Conservation (phyloP, 2,113 vertebrate species). For the Stigmatopora nigra region DNA sequence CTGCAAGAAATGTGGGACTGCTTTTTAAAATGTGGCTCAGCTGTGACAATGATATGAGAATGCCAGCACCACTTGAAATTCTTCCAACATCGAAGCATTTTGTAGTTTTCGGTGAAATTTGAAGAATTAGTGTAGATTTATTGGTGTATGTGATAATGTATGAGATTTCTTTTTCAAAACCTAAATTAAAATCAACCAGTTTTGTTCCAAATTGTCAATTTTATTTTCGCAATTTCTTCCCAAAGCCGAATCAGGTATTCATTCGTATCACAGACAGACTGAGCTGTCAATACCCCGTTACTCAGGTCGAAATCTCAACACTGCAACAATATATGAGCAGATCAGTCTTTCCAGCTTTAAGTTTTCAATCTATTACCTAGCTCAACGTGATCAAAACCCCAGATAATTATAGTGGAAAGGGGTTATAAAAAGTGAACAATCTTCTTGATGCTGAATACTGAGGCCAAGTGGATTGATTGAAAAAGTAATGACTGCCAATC, state of each 20-base stretch:
- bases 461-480: conserved; percentile 28
- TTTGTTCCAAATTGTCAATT: conserved; percentile 53
- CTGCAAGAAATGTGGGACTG: too few species aligned
- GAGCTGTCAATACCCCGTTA: background rate
- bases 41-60: too few species aligned
- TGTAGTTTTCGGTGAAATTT: too few species aligned
- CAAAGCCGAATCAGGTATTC: conserved; percentile 52
- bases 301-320: background rate
- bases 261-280: conserved; percentile 40
- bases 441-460: background rate
- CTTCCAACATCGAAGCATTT: too few species aligned
- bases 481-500: conserved; percentile 38
- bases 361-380: conserved; percentile 18
- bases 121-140: too few species aligned
- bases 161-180: conserved; percentile 24
- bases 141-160: too few species aligned
- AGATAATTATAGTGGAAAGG: conserved; percentile 11
- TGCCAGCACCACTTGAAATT: too few species aligned
- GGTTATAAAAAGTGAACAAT: conserved; percentile 9
- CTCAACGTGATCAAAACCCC: conserved; percentile 29
- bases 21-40: too few species aligned
- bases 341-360: conserved; percentile 39
- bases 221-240: conserved; percentile 44
- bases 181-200: conserved; percentile 38
- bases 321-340: conserved; percentile 34